Percentiles rank a stretch among this genome's conserved stretches.
Conservation (phyloP, 2,113 vertebrate genomes). For the Corythoichthys intestinalis region DNA sequence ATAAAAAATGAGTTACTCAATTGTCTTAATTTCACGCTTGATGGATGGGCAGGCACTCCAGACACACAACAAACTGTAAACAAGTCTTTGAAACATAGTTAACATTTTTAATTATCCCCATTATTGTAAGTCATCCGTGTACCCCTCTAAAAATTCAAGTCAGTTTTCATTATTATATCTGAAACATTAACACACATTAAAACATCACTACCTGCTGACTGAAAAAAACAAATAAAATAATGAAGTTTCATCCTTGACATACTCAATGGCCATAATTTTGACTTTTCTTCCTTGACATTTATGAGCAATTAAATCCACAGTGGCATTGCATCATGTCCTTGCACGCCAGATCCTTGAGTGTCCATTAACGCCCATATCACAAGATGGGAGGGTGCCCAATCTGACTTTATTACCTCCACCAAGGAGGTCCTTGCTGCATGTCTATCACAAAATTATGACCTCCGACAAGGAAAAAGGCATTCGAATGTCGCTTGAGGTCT, state of each 20-base stretch:
- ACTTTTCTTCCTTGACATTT: constrained; percentile 17
- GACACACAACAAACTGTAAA: no score
- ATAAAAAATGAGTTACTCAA: no score
- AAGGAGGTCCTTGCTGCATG: background rate
- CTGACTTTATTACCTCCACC: constrained; percentile 16
- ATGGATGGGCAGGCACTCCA: no score
- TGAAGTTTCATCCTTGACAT: background rate
- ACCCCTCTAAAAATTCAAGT: background rate
- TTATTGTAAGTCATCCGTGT: background rate
- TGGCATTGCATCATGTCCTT: constrained; percentile 10
- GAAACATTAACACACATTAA: no score
- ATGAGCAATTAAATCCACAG: constrained; percentile 24
- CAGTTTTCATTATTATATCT: background rate
- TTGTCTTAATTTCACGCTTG: no score
- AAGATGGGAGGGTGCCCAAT: constrained; percentile 12
- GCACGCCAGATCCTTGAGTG: constrained; percentile 17
- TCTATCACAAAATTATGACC: background rate
- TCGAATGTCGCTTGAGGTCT: no score
- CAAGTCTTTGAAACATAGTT: no score
- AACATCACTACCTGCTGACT: background rate
- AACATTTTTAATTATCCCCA: no score
- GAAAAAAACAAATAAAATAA: background rate
- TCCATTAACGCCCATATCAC: constrained; percentile 25
- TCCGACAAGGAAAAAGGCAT: constrained; percentile 1
- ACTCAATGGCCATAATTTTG: constrained; percentile 12